Conservation (phyloP, 2,888 invertebrate genomes). For the Hanleya hanleyi region DNA sequence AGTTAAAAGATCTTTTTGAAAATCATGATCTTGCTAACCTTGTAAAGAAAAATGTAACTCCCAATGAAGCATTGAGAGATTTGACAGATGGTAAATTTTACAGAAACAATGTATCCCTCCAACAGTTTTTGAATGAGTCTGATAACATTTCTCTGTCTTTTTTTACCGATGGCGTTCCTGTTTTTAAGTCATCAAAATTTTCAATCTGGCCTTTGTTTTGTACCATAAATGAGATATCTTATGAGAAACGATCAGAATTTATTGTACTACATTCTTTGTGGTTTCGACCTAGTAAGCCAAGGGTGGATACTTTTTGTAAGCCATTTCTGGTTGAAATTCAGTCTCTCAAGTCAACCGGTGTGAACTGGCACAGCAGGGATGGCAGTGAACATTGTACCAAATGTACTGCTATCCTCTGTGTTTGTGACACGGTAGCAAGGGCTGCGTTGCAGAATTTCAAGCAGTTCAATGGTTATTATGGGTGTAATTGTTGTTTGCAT, state of each 20-base stretch:
- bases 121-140: not conserved
- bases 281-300: not conserved
- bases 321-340: not conserved
- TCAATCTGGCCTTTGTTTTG: not conserved
- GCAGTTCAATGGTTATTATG: not conserved
- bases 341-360: not conserved
- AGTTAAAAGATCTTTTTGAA: not conserved
- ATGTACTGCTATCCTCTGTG: not conserved
- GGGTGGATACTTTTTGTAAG: not conserved
- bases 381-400: not conserved
- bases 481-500: not conserved
- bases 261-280: not conserved
- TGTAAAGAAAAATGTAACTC: not conserved
- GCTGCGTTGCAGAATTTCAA: constrained; percentile 1
- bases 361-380: not conserved
- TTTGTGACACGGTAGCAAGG: not conserved
- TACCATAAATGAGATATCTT: not conserved
- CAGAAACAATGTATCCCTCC: not conserved
- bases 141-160: not conserved
- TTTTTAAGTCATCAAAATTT: constrained; percentile 3
- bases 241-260: not conserved
- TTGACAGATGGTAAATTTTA: not conserved
- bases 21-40: not conserved
- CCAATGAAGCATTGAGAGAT: not conserved
- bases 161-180: constrained; percentile 1